Percentiles rank a stretch among this genome's conserved stretches.
Evolutionary conservation across 1,140 invertebrate species (phyloP).

Genomic region (Drosophila mayri): DNA sequence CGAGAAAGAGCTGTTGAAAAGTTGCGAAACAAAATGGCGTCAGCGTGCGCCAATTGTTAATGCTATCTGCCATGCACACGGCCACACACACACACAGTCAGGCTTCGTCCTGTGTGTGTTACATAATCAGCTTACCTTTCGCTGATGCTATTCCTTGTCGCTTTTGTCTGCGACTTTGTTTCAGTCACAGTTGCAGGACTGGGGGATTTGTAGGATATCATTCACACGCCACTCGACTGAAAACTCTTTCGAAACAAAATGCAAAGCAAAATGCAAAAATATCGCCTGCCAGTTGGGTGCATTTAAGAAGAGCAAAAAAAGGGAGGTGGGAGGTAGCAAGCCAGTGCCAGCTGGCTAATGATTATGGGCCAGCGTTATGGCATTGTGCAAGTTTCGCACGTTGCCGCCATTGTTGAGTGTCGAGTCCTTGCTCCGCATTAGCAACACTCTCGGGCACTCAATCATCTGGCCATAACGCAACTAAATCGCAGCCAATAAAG

Average conservation of each 20-base stretch:
- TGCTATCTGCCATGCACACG: conserved; percentile 54
- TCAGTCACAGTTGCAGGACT: conserved; percentile 44
- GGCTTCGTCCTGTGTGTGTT: conserved; percentile 26
- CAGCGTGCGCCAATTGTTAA: conserved; percentile 66
- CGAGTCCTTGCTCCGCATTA: conserved; percentile 32
- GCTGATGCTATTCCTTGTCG: conserved; percentile 31
- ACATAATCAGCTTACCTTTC: conserved; percentile 78
- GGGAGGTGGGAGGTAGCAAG: too few species aligned
- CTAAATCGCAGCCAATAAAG: conserved; percentile 56
- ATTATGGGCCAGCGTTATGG: conserved; percentile 16
- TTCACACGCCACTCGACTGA: conserved; percentile 15
- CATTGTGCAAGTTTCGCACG: conserved; percentile 32
- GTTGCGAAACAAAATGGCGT: conserved; percentile 79
- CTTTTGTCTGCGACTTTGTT: conserved; percentile 53
- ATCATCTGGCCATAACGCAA: conserved; percentile 57
- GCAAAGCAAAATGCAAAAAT: conserved; percentile 7
- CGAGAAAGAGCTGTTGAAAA: conserved; percentile 76
- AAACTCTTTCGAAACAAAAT: conserved; percentile 15
- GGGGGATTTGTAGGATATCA: conserved; percentile 67
- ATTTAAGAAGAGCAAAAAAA: background rate
- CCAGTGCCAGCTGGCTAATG: conserved; percentile 29
- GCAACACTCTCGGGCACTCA: conserved; percentile 45
- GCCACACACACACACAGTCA: conserved; percentile 2
- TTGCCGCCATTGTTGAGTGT: conserved; percentile 26
- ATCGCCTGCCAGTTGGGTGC: conserved; percentile 4